These are phyloP conservation scores for Cetoscarus ocellatus DNA, from an alignment of 2,797 vertebrate species.

Conservation along the genomic window DNA sequence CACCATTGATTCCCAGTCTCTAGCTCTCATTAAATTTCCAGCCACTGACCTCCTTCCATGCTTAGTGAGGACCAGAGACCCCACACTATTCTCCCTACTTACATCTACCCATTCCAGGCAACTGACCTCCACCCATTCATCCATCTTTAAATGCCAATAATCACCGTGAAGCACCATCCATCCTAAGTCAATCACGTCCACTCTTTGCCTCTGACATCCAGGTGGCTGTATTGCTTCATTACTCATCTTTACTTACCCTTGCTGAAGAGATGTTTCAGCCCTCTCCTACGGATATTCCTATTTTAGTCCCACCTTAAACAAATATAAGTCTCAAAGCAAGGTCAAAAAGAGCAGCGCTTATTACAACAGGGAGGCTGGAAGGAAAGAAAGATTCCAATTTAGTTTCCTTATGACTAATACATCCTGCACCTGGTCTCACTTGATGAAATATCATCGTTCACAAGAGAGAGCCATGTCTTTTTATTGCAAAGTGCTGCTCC, in stretches of 20 bases:
- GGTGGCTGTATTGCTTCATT: conserved; percentile 18
- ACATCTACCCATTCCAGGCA: background rate
- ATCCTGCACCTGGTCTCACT: conserved; percentile 1
- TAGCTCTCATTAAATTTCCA: background rate
- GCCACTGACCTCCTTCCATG: background rate
- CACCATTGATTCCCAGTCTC: background rate
- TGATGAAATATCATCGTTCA: conserved; percentile 4
- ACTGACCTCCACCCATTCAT: conserved; percentile 12
- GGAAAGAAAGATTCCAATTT: background rate
- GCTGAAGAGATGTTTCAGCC: background rate
- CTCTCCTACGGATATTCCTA: background rate
- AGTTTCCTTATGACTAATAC: conserved; percentile 6
- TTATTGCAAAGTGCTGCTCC: background rate
- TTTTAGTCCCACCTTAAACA: conserved; percentile 10
- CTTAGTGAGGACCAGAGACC: background rate
- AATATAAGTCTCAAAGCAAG: background rate
- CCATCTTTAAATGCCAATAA: conserved; percentile 21
- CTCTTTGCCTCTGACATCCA: conserved; percentile 15
- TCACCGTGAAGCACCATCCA: conserved; percentile 6
- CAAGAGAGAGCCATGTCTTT: background rate
- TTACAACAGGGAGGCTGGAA: background rate
- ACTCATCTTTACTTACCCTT: background rate
- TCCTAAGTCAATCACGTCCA: conserved; percentile 1
- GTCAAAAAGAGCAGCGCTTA: background rate
- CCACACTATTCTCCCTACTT: background rate